Evolutionary conservation across 1,140 invertebrate species (phyloP).

Genomic region (Bombus soroeensis): DNA sequence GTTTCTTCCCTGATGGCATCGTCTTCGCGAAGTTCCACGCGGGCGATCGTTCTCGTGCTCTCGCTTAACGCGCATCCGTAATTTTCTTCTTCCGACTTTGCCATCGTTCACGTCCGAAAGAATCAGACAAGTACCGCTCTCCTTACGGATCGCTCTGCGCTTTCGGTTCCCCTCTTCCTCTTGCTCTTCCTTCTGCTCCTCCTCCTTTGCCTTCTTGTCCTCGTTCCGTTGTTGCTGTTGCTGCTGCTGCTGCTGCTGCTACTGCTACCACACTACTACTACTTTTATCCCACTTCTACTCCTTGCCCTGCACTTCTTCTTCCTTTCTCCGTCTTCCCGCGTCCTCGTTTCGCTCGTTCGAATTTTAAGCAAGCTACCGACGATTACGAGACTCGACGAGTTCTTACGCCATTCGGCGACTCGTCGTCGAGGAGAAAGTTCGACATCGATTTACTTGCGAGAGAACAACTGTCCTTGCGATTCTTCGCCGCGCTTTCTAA

Average conservation of each 20-base stretch:
- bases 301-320: neutral
- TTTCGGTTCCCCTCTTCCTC: neutral
- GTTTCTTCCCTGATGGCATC: slow-evolving; percentile 87
- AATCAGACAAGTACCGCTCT: slow-evolving; percentile 1
- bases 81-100: slow-evolving; percentile 54
- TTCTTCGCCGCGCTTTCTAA: slow-evolving; percentile 30
- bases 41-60: slow-evolving; percentile 84
- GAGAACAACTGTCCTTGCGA: slow-evolving; percentile 22
- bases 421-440: slow-evolving; percentile 35
- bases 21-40: slow-evolving; percentile 89
- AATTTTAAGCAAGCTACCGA: slow-evolving; percentile 25
- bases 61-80: slow-evolving; percentile 79
- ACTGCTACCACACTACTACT: neutral
- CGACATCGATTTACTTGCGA: slow-evolving; percentile 17
- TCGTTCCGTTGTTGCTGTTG: neutral
- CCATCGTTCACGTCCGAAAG: slow-evolving; percentile 65
- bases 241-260: neutral
- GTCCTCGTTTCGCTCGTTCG: slow-evolving; percentile 27
- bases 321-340: neutral
- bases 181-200: neutral
- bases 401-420: slow-evolving; percentile 45
- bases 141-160: neutral
- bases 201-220: neutral
- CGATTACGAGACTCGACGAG: slow-evolving; percentile 36
- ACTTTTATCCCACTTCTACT: neutral